Conservation (phyloP, 2,888 invertebrate species). For the Pristionchus entomophagus region DNA sequence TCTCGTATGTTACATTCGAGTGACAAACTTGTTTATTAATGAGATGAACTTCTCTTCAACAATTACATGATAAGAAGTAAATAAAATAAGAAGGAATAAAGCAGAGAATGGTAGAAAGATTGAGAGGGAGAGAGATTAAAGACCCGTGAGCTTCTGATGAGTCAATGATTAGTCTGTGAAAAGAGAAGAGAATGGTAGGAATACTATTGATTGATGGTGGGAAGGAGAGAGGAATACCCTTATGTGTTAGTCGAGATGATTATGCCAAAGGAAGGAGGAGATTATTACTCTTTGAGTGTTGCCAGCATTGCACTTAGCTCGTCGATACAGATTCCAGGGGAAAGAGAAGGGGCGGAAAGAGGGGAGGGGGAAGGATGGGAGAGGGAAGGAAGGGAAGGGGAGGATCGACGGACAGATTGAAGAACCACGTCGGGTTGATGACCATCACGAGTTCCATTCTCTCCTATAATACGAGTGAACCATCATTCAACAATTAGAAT, state of each 20-base stretch:
- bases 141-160: constrained; percentile 15
- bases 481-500: neutral
- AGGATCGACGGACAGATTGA: constrained; percentile 42
- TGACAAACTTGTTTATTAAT: constrained; percentile 26
- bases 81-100: constrained; percentile 4
- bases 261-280: neutral
- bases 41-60: constrained; percentile 22
- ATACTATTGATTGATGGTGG: neutral
- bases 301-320: constrained; percentile 41
- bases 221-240: constrained; percentile 1
- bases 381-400: constrained; percentile 6
- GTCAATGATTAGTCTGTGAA: constrained; percentile 21
- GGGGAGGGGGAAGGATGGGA: constrained; percentile 24
- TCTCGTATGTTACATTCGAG: neutral
- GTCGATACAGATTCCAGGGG: constrained; percentile 28
- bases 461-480: too few relatives aligned
- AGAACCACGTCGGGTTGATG: constrained; percentile 34
- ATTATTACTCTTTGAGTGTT: constrained; percentile 32
- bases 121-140: neutral
- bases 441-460: neutral
- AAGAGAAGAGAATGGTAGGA: constrained; percentile 8
- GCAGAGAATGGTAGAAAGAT: neutral
- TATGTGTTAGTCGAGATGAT: constrained; percentile 24
- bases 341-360: neutral
- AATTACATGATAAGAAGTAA: constrained; percentile 21